Conservation (phyloP, 2,888 invertebrate genomes). For the Polydrusus tereticollis region DNA sequence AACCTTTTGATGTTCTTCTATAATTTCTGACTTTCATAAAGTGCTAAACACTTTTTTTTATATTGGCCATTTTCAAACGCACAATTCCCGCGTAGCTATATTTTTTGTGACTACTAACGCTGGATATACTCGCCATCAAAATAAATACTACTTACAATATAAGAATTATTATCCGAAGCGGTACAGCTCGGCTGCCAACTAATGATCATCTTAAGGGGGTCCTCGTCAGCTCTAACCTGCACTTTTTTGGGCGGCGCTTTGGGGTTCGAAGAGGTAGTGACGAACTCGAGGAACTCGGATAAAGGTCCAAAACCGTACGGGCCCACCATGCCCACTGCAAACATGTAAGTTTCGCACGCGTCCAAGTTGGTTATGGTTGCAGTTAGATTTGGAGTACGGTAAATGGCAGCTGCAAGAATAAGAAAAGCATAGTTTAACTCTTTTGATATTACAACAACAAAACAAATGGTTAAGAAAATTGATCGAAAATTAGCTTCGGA, state of each 20-base stretch:
- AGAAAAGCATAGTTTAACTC: neutral
- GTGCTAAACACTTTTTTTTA: too few species aligned
- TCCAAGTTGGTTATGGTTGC: conserved; percentile 74
- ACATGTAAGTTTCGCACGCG: conserved; percentile 81
- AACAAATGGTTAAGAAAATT: too few species aligned
- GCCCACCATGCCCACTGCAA: conserved; percentile 77
- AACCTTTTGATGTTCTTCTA: too few species aligned
- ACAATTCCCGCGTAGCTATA: too few species aligned
- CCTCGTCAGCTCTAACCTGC: conserved; percentile 64
- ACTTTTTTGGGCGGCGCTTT: conserved; percentile 80
- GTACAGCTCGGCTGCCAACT: conserved; percentile 82
- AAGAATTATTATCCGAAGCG: conserved; percentile 37
- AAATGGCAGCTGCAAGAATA: conserved; percentile 24
- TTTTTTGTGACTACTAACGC: too few species aligned
- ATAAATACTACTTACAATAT: conserved; percentile 48
- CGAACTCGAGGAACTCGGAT: conserved; percentile 64
- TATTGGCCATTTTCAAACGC: too few species aligned
- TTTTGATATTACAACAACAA: too few species aligned
- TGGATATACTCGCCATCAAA: too few species aligned
- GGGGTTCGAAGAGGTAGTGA: conserved; percentile 66
- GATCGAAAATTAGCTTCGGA: too few species aligned
- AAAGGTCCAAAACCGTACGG: conserved; percentile 79
- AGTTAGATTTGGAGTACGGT: conserved; percentile 69
- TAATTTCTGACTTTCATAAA: too few species aligned
- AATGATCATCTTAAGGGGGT: conserved; percentile 71